Conservation (phyloP, 2,113 vertebrate genomes). For the Nycticebus coucang region DNA sequence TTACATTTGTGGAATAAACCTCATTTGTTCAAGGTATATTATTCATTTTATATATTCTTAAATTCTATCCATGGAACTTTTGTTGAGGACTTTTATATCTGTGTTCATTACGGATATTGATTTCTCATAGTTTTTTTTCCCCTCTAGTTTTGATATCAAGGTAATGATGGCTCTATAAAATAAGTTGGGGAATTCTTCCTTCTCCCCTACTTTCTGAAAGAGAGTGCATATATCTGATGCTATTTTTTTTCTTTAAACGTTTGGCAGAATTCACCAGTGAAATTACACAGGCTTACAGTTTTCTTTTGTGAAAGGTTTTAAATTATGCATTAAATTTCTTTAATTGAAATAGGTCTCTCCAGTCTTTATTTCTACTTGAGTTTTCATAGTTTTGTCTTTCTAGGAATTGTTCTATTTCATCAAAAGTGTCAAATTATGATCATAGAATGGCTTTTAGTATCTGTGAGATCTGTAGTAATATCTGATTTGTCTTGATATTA, state of each 20-base stretch:
- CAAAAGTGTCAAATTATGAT: not conserved
- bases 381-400: not conserved
- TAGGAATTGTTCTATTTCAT: not conserved
- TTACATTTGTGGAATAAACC: not conserved
- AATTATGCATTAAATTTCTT: not conserved
- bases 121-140: not conserved
- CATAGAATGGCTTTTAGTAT: not conserved
- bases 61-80: not conserved
- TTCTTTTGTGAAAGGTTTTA: not conserved
- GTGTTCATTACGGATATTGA: not conserved
- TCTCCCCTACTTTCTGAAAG: not conserved
- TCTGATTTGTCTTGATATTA: not conserved
- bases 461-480: not conserved
- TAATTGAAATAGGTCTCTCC: not conserved
- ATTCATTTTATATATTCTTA: not conserved
- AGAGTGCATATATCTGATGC: not conserved
- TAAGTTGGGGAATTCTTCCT: not conserved
- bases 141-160: not conserved
- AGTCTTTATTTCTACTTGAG: not conserved
- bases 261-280: not conserved
- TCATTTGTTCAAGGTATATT: not conserved
- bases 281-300: not conserved
- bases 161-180: not conserved
- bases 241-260: not conserved
- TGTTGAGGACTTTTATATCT: not conserved